These are phyloP conservation scores for Ciconia stormi DNA, from an alignment of 2,113 vertebrate genomes.

Conservation along the genomic window DNA sequence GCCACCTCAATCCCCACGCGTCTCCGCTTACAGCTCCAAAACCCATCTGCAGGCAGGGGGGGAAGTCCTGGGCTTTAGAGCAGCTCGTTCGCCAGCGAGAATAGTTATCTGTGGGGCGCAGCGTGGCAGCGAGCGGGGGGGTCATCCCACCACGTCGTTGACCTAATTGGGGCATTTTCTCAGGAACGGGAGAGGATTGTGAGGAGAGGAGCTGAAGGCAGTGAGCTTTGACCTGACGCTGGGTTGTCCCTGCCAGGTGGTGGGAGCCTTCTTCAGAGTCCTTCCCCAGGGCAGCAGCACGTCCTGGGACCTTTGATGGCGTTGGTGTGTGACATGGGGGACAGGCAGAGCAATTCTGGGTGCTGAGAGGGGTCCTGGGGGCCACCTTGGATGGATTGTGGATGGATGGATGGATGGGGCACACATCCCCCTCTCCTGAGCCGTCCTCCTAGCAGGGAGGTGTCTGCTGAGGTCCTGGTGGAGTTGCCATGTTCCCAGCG, in stretches of 20 bases:
- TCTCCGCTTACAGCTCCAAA: constrained; percentile 9
- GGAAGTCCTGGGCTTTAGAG: background rate
- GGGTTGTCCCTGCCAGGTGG: background rate
- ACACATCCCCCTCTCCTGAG: background rate
- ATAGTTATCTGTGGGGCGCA: background rate
- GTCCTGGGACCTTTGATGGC: background rate
- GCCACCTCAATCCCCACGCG: background rate
- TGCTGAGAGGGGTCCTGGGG: background rate
- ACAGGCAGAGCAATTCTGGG: background rate
- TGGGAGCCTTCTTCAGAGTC: background rate
- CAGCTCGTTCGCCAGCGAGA: background rate
- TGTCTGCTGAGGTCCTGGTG: background rate
- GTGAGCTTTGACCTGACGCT: background rate
- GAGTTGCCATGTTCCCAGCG: background rate
- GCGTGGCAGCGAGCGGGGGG: too few species aligned
- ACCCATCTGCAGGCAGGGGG: background rate
- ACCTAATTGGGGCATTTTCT: background rate
- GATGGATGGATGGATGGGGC: too few species aligned
- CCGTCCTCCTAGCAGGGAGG: background rate
- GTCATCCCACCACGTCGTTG: accelerated
- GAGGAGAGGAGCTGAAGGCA: background rate
- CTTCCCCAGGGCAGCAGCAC: background rate
- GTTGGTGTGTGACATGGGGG: accelerated
- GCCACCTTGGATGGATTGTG: background rate
- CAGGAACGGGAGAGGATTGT: background rate